A percentile compares a stretch with the other conserved stretches of the same genome.
These are phyloP conservation scores for Entosphenus tridentatus DNA, from an alignment of 2,113 vertebrate genomes.

Conservation along the genomic window DNA sequence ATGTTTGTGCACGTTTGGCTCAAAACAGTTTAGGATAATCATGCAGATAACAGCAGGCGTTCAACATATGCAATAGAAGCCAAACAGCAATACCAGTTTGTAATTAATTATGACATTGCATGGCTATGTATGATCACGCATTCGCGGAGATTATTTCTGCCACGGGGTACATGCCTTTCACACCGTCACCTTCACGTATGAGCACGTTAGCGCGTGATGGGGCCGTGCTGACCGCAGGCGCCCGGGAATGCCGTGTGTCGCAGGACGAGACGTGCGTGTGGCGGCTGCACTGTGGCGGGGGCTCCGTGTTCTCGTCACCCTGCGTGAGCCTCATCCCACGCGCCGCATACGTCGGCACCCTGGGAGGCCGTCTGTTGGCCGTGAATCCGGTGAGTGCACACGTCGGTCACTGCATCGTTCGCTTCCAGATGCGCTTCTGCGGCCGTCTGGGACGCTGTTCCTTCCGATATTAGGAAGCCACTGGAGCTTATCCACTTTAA, in stretches of 20 bases:
- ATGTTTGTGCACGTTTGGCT: too few relatives aligned
- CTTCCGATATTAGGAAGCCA: too few relatives aligned
- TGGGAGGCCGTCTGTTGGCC: constrained; percentile 43
- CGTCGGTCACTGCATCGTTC: too few relatives aligned
- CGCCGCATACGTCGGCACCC: constrained; percentile 44
- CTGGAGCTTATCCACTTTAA: too few relatives aligned
- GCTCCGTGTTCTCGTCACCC: constrained; percentile 68
- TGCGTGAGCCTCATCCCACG: constrained; percentile 26
- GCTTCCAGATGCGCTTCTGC: too few relatives aligned
- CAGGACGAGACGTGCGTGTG: constrained; percentile 43
- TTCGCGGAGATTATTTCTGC: not conserved
- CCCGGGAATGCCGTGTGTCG: constrained; percentile 9
- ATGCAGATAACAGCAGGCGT: too few relatives aligned
- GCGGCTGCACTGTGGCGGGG: constrained; percentile 39
- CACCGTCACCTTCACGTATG: not conserved
- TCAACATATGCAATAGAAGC: too few relatives aligned
- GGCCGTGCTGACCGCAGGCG: not conserved
- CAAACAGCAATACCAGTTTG: too few relatives aligned
- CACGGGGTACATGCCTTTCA: not conserved
- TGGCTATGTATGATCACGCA: not conserved
- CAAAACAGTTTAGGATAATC: too few relatives aligned
- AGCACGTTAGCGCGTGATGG: not conserved
- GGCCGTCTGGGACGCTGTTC: too few relatives aligned
- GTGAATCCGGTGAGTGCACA: constrained; percentile 34
- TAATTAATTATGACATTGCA: not conserved